Base-by-base conservation (phyloP, 2,113 vertebrate genomes). In the Otus sunia region DNA sequence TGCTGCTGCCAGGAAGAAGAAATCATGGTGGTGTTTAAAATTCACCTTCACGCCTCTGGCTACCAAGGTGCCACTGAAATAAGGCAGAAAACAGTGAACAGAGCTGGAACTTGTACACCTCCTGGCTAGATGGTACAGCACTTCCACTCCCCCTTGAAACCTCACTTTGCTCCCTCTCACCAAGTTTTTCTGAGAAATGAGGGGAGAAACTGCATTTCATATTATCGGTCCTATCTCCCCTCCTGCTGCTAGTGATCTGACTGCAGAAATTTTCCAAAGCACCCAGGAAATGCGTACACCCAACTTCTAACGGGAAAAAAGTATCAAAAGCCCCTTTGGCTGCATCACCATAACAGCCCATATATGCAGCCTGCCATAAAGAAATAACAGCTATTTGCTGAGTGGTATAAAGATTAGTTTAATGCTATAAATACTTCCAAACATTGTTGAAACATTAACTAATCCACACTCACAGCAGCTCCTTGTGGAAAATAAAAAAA, bases 351-450 rank as follows among this genome's bases (percentile, higher is more conserved):
- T 63, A 66, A 74, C 43, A 91, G 83, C 71, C 53, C 34, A 52
- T 56, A 18, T 22, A 75, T 15, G 43, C 75, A 79, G 49, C 67
- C 63, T 86, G 76, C 53, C 45, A 60, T 76, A 76, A 92, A 86
- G 84, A 91, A 89, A 36, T 36, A 89, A 39, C 68, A 93, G 76
- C 59, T 92, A 69, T 91, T 78, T 85, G 94, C 47, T 78, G 66
- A 86, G 82, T 20, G 29, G 52, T 72, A 67, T 27, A 66, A 72
- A 86, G 60, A 95, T 87, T 50, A 91, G 59, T 56, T 79, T 74
- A 63, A 92, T 72, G 91, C 43, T 72, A 53, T 45, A 86, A 94
- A 88, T 82, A 55, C n/a, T 72, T 73, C 45, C 71, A 94, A 95
- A 88, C 27, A 43, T 21, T 74, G 74, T 39, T 74, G 82, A 85